Conservation (phyloP, 2,113 vertebrate genomes). For the Martes martes region DNA sequence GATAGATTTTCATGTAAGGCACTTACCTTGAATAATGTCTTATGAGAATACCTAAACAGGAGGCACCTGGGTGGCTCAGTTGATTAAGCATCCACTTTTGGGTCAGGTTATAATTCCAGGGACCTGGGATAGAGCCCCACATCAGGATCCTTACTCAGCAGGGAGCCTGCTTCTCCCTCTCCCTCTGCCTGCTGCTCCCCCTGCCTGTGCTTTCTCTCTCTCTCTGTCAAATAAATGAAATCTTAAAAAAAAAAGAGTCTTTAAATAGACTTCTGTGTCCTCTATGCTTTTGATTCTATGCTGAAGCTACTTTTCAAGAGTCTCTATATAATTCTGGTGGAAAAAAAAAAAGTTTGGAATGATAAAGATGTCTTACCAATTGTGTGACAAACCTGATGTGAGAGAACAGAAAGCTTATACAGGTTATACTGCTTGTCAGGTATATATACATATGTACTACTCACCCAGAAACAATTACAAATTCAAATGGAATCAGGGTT, state of each 20-base stretch:
- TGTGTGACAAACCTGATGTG: neutral
- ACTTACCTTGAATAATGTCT: neutral
- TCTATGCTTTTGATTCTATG: neutral
- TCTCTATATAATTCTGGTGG: neutral
- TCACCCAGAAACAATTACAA: neutral
- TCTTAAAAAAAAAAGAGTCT: neutral
- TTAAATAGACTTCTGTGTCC: neutral
- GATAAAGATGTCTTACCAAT: neutral
- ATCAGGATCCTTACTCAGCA: too few species aligned
- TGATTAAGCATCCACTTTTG: too few species aligned
- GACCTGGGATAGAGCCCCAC: too few species aligned
- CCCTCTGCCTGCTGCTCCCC: too few species aligned
- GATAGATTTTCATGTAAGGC: neutral
- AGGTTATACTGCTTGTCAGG: neutral
- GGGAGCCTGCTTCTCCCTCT: too few species aligned
- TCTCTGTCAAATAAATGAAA: too few species aligned
- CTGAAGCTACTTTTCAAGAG: neutral
- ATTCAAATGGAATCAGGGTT: neutral
- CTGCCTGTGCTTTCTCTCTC: too few species aligned
- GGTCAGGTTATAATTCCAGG: too few species aligned
- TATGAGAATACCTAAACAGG: neutral
- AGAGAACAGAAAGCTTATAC: neutral
- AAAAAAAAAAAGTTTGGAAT: neutral
- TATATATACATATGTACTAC: neutral
- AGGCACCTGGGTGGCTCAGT: too few species aligned